Evolutionary conservation across 2,797 vertebrate genomes (phyloP), one percentile per base, ranked within the genome.

Genomic region (Neosilurus hyrtlii): DNA sequence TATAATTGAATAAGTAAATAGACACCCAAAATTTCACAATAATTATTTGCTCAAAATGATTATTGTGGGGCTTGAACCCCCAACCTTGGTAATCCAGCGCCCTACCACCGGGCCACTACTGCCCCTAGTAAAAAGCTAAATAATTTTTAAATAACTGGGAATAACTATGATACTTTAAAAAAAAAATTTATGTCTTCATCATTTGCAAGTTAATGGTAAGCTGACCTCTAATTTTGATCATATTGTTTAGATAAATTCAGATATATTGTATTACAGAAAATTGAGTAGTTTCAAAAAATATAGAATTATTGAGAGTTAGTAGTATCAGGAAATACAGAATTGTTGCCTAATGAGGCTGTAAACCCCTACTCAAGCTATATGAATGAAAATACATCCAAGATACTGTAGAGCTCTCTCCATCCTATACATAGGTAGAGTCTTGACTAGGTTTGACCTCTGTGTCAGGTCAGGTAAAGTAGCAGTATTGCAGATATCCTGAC

Each of bases 401-500:
- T 35, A 37, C 3, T 37, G 56, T 12, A 59, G 5, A 61, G 43
- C 11, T 59, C 30, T 52, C 7, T 65, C n/a, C 24, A 7, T 59
- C 61, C 12, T 62, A 49, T 51, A 65, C 63, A 68, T 37, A 63
- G 51, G n/a, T 78, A 26, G 15, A 18, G 14, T 63, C n/a, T 20
- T 57, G 43, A 49, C 12, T 61, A 9, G n/a, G 51, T 35, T 43
- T 49, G 30, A 81, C 57, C 66, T 62, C 24, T 8, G 22, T 80
- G 7, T 76, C 62, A 82, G 76, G 67, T 79, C 71, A 68, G 26
- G 14, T 57, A 22, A 82, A 79, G 52, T 61, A 30, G 20, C 56
- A 26, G 30, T 37, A 37, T 49, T 82, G 71, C 79, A 66, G 66
- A 81, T 59, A 24, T 52, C 18, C n/a, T 76, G 61, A 75, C 80